Evolutionary conservation across 2,113 vertebrate genomes (phyloP), one percentile per base, ranked within the genome.

Genomic region (Epinephelus moara): DNA sequence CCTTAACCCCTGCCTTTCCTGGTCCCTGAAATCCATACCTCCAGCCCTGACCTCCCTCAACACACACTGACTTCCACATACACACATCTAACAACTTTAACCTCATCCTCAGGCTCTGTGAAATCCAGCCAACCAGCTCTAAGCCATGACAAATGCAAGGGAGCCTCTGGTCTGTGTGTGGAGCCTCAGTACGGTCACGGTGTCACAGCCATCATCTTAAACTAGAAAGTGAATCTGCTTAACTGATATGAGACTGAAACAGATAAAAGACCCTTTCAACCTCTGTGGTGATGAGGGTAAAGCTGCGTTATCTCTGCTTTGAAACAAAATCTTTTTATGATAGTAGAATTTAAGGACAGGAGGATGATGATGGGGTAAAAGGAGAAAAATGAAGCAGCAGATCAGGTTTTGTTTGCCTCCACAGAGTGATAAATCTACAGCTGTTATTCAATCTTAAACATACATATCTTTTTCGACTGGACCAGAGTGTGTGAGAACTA

Each of bases 91-190:
- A n/a, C 30, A 60, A 62, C 49, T 63, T 53, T 33, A 60, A 72
- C 73, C 42, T 8, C 40, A 4, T 71, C 66, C 53, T 57, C 33
- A 33, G 62, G 21, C 60, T 57, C 75, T 10, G 14, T 88, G 63
- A 80, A 85, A 89, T 83, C 56, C 2, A 69, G 27, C 70, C 72
- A 56, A 42, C 64, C 55, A 5, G 6, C 55, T 19, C 33, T 18
- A 4, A 81, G 42, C 89, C 82, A 47, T 87, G 25, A 89, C 87
- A 25, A 91, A 88, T 88, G 78, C 56, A 68, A 70, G 21, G 64
- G 82, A 80, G 83, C 69, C 83, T 56, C 61, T 17, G 45, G 70
- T 85, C 61, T 79, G 78, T 9, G 49, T 0, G 27, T 12, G 66
- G 50, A 42, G 73, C 83, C 78, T 53, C 21, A 0, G 53, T 64